phyloP scores from a whole-genome alignment of 2,888 invertebrate genomes.

The Epistrophe grossulariae region DNA sequence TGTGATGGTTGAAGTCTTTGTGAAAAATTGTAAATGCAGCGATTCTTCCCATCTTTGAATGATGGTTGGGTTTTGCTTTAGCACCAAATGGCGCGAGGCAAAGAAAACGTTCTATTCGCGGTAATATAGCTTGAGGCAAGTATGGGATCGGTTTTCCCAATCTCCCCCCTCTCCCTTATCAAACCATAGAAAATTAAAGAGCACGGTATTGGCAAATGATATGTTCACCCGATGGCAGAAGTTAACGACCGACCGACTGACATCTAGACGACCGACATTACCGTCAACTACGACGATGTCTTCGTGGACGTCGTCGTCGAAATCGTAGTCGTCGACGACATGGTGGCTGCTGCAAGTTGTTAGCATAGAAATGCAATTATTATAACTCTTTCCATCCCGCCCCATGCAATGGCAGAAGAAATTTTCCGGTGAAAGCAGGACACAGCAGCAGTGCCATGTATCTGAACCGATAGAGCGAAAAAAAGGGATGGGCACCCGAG shows the following conservation, averaged over 20 bases:
- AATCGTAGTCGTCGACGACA: slow-evolving; percentile 48
- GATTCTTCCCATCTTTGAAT: slow-evolving; percentile 39
- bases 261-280: slow-evolving; percentile 63
- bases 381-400: slow-evolving; percentile 39
- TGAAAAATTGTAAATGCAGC: slow-evolving; percentile 46
- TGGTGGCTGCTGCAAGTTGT: slow-evolving; percentile 74
- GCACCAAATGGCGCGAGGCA: slow-evolving; percentile 50
- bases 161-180: neutral
- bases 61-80: slow-evolving; percentile 39
- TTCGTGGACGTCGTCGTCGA: slow-evolving; percentile 11
- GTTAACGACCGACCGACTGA: slow-evolving; percentile 64
- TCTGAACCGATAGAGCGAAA: neutral
- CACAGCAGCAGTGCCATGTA: slow-evolving; percentile 38
- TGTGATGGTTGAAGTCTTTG: neutral
- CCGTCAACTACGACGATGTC: slow-evolving; percentile 16
- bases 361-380: slow-evolving; percentile 76
- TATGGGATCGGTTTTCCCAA: neutral
- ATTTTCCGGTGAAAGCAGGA: slow-evolving; percentile 69
- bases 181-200: slow-evolving; percentile 30
- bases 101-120: slow-evolving; percentile 50
- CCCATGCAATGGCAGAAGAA: slow-evolving; percentile 47
- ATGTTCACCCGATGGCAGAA: slow-evolving; percentile 66
- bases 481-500: slow-evolving; percentile 71
- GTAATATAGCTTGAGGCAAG: slow-evolving; percentile 28
- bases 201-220: slow-evolving; percentile 72